Conservation (phyloP, 2,888 invertebrate genomes). For the Heliconius ismenius region DNA sequence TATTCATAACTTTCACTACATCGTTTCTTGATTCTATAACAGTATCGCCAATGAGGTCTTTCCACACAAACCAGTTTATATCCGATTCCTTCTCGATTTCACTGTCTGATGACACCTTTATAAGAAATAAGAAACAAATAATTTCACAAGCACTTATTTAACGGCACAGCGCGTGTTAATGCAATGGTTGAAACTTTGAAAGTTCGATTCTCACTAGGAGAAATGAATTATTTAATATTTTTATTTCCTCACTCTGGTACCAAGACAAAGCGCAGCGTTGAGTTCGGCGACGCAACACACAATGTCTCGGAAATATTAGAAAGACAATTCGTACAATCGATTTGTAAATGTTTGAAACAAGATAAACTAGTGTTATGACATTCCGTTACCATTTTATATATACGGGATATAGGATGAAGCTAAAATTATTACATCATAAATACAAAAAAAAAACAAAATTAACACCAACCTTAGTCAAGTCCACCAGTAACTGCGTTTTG, state of each 20-base stretch:
- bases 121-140: not conserved
- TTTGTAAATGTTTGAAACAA: too few relatives aligned
- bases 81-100: conserved; percentile 82
- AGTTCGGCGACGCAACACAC: not conserved
- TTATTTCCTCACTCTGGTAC: not conserved
- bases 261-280: not conserved
- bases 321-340: too few relatives aligned
- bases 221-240: not conserved
- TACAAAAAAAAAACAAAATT: not conserved
- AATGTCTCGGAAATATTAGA: too few relatives aligned
- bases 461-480: conserved; percentile 61
- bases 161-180: too few relatives aligned
- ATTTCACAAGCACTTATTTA: not conserved
- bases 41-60: conserved; percentile 83
- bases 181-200: too few relatives aligned
- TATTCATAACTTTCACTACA: conserved; percentile 75
- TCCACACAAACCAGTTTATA: conserved; percentile 88
- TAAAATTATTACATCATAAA: not conserved
- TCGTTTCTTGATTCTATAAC: conserved; percentile 73
- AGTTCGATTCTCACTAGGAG: not conserved
- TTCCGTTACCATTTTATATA: too few relatives aligned
- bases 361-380: too few relatives aligned
- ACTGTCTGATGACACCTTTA: conserved; percentile 62
- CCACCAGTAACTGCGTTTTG: conserved; percentile 67
- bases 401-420: too few relatives aligned